phyloP scores from a whole-genome alignment of 2,888 invertebrate species.

The Tineola bisselliella region DNA sequence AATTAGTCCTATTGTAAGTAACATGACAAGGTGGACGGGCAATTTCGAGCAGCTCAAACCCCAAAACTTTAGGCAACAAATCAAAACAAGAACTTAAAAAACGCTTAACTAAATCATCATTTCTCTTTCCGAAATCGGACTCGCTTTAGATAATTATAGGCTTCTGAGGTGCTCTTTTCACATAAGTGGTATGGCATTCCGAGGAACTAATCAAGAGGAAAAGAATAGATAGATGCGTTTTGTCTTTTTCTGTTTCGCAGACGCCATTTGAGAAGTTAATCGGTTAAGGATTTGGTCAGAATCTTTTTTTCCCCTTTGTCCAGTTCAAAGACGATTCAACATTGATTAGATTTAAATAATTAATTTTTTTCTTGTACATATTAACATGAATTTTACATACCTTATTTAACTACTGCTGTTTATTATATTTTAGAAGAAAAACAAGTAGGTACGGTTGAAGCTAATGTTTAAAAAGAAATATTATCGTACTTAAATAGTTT shows the following conservation, averaged over 20 bases:
- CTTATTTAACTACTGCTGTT: too few species aligned
- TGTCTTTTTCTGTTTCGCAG: slow-evolving; percentile 3
- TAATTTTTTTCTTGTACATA: not conserved
- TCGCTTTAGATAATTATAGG: slow-evolving; percentile 63
- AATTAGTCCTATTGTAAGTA: slow-evolving; percentile 64
- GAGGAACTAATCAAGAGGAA: slow-evolving; percentile 3
- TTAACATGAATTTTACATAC: too few species aligned
- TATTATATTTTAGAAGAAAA: too few species aligned
- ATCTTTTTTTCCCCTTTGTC: not conserved
- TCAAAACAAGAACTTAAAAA: slow-evolving; percentile 55
- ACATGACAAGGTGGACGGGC: slow-evolving; percentile 49
- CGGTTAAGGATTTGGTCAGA: not conserved
- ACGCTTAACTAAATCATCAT: slow-evolving; percentile 60
- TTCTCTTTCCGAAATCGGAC: slow-evolving; percentile 51
- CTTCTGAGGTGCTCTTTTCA: slow-evolving; percentile 25
- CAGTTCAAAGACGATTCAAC: too few species aligned
- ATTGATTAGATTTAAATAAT: not conserved
- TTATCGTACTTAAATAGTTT: too few species aligned
- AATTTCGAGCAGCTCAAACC: slow-evolving; percentile 39
- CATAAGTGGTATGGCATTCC: slow-evolving; percentile 12
- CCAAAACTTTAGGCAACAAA: slow-evolving; percentile 45
- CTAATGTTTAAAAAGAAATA: too few species aligned
- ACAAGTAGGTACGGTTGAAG: too few species aligned
- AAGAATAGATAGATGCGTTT: not conserved
- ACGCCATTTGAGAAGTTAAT: not conserved